Evolutionary conservation across 2,888 invertebrate species (phyloP).

Genomic region (Aphidius colemani): DNA sequence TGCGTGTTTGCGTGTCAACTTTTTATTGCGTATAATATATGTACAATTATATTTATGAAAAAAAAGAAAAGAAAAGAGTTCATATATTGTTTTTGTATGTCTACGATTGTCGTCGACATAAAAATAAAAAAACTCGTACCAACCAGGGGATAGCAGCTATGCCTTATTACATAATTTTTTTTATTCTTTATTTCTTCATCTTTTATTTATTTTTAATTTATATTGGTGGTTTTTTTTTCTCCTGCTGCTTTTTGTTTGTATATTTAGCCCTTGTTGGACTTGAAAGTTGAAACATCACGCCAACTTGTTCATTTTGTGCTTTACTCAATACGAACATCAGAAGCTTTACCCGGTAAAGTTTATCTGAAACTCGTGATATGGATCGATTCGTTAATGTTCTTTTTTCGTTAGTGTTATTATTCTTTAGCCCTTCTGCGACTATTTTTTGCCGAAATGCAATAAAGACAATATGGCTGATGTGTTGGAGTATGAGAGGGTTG

Average conservation of each 20-base stretch:
- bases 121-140: too few relatives aligned
- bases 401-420: too few relatives aligned
- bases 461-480: too few relatives aligned
- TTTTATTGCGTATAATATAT: neutral
- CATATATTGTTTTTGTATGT: too few relatives aligned
- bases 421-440: too few relatives aligned
- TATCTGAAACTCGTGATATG: constrained; percentile 24
- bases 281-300: constrained; percentile 23
- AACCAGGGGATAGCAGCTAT: neutral
- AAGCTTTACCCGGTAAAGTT: constrained; percentile 20
- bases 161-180: constrained; percentile 5
- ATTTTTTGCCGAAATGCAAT: too few relatives aligned
- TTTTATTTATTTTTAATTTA: constrained; percentile 24
- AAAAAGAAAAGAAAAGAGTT: too few relatives aligned
- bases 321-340: constrained; percentile 11
- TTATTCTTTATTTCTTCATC: constrained; percentile 11
- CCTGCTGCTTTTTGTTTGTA: constrained; percentile 15
- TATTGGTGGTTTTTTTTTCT: constrained; percentile 12
- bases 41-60: constrained; percentile 1
- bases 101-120: too few relatives aligned
- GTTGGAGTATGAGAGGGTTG: too few relatives aligned
- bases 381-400: constrained; percentile 25
- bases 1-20: constrained; percentile 31
- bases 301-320: constrained; percentile 24
- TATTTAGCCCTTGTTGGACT: too few relatives aligned